These are phyloP conservation scores for Nyctibius grandis DNA, from an alignment of 2,797 vertebrate species.

Conservation along the genomic window DNA sequence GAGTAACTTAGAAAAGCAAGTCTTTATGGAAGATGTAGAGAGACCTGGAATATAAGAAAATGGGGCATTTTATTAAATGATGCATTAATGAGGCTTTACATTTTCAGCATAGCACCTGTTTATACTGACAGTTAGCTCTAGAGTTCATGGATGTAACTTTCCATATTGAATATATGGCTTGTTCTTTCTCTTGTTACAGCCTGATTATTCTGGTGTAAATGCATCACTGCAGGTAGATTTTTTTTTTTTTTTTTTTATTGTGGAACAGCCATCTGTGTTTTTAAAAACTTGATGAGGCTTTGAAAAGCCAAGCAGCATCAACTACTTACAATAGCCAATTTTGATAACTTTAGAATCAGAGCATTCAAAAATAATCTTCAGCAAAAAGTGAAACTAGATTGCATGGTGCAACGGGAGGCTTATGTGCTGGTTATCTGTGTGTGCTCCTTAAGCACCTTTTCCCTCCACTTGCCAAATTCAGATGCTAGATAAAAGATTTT, in stretches of 20 bases:
- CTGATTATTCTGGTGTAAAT: conserved; percentile 35
- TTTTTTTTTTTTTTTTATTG: conserved; percentile 16
- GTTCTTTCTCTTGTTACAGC: neutral
- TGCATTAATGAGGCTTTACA: conserved; percentile 27
- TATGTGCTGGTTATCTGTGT: neutral
- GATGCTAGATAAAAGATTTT: conserved; percentile 19
- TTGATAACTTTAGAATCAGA: conserved; percentile 43
- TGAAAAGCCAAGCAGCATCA: conserved; percentile 44
- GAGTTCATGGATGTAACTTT: neutral
- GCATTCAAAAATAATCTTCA: conserved; percentile 42
- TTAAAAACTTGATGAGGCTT: conserved; percentile 61
- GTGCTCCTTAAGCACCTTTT: conserved; percentile 3
- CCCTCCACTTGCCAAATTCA: conserved; percentile 2
- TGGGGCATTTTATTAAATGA: conserved; percentile 19
- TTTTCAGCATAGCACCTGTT: neutral
- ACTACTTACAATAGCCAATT: conserved; percentile 42
- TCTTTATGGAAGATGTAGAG: neutral
- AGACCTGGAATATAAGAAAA: conserved; percentile 10
- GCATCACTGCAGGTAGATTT: conserved; percentile 50
- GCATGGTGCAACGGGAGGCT: neutral
- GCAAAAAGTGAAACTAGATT: conserved; percentile 23
- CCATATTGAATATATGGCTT: neutral
- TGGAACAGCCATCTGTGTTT: conserved; percentile 63
- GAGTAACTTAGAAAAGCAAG: neutral
- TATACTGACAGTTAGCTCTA: neutral